Base-by-base conservation (phyloP, 2,797 vertebrate species). In the Masticophis lateralis region DNA sequence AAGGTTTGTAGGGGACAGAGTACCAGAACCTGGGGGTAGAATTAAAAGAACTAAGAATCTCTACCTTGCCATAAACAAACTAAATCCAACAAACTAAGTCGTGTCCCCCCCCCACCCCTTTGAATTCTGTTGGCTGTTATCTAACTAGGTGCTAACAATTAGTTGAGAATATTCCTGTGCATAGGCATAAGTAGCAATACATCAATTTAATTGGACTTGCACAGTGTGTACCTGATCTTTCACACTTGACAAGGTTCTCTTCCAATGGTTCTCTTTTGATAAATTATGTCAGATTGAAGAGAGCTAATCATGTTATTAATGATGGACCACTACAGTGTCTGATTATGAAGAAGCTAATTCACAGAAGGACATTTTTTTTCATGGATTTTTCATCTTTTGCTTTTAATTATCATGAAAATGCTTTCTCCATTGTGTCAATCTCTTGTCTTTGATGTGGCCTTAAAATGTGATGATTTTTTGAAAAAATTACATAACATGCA, bases 31-130 rank as follows among this genome's bases (percentile, higher is more conserved):
- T 37, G n/a, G 66, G 6, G 16, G 14, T 1, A 74, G n/a, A 16
- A 69, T 69, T 69, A 69, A 69, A 69, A 32, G 14, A 32, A 14
- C n/a, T 7, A 8, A 74, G n/a, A 74, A 74, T 74, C 32, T 74
- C 14, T 74, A 74, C 32, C 18, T 74, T 74, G 32, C 32, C 69
- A 74, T 32, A 37, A 74, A 7, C 16, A 18, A 74, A 74, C 6
- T 74, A 74, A 20, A 16, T 32, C 66, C n/a, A 74, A 37, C 66
- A 12, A 11, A 28, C 5, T 60, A 60, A 61, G 2, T 0, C 0
- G 0, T 53, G 51, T 4, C 61, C 27, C n/a, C 2, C 2, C 16
- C 6, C n/a, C 6, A 37, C 2, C 6, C 6, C n/a, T 2, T 4
- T 37, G 32, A 74, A 74, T 74, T 74, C 69, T 37, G 32, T 37